These are phyloP conservation scores for Tinea pellionella DNA, from an alignment of 2,888 invertebrate genomes.

Conservation along the genomic window DNA sequence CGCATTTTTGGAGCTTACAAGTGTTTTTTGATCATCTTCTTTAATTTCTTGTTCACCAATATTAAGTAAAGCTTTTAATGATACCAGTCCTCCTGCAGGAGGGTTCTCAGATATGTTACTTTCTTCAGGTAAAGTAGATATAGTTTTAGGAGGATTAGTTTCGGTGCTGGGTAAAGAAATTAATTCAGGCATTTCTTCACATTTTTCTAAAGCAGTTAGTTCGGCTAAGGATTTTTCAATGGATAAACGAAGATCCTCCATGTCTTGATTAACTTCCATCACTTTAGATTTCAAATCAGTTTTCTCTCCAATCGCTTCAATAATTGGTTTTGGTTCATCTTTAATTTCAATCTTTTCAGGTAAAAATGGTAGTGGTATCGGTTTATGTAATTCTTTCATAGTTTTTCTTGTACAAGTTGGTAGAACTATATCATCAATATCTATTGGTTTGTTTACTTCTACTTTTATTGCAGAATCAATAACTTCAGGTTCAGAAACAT, in stretches of 20 bases:
- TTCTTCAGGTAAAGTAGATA: not conserved
- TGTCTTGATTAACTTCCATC: slow-evolving; percentile 55
- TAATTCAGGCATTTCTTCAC: slow-evolving; percentile 24
- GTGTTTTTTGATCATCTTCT: not conserved
- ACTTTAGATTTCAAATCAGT: slow-evolving; percentile 55
- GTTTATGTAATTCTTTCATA: not conserved
- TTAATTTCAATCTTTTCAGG: slow-evolving; percentile 19
- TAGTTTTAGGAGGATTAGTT: not conserved
- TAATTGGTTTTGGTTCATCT: slow-evolving; percentile 14
- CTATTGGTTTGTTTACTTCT: not conserved
- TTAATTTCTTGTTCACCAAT: not conserved
- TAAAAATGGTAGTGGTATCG: slow-evolving; percentile 1
- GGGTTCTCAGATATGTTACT: not conserved
- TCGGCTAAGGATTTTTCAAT: slow-evolving; percentile 57
- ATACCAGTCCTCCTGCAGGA: not conserved
- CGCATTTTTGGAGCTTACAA: no score
- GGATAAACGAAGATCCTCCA: slow-evolving; percentile 52
- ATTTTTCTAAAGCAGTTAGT: slow-evolving; percentile 42
- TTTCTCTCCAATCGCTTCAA: slow-evolving; percentile 30
- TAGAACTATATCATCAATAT: not conserved
- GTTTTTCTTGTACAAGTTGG: not conserved
- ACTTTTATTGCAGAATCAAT: slow-evolving; percentile 22
- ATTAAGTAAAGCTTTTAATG: not conserved
- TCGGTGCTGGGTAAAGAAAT: not conserved
- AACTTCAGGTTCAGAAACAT: slow-evolving; percentile 22